Evolutionary conservation across 2,113 vertebrate species (phyloP).

Genomic region (Alligator mississippiensis): DNA sequence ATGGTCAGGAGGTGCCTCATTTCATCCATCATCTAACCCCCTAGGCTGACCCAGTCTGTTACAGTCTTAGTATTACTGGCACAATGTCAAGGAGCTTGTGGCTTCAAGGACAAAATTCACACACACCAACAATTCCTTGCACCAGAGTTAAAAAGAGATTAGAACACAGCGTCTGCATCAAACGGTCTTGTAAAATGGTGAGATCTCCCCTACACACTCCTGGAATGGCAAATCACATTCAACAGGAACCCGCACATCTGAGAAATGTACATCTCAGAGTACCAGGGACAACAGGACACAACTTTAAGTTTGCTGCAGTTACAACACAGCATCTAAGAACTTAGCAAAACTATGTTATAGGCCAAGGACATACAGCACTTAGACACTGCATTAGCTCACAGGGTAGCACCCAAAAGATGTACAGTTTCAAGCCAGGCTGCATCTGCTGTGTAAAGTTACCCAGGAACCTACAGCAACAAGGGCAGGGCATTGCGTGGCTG

Average conservation of each 20-base stretch:
- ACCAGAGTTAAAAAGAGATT: slow-evolving; percentile 27
- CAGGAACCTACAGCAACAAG: slow-evolving; percentile 57
- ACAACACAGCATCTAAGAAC: slow-evolving; percentile 59
- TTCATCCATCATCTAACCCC: neutral
- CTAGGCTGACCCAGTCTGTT: neutral
- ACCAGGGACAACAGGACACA: slow-evolving; percentile 21
- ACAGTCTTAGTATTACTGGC: neutral
- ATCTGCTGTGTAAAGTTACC: slow-evolving; percentile 35
- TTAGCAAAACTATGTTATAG: slow-evolving; percentile 20
- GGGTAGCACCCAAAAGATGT: slow-evolving; percentile 20
- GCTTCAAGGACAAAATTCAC: slow-evolving; percentile 29
- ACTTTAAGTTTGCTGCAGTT: slow-evolving; percentile 53
- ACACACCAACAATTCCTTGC: neutral
- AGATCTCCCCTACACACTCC: neutral
- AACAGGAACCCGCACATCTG: slow-evolving; percentile 30
- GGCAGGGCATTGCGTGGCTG: slow-evolving; percentile 49
- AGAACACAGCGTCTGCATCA: slow-evolving; percentile 12
- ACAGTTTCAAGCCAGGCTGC: slow-evolving; percentile 52
- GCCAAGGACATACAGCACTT: slow-evolving; percentile 42
- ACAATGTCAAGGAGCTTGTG: slow-evolving; percentile 36
- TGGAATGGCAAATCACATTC: slow-evolving; percentile 16
- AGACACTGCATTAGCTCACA: slow-evolving; percentile 12
- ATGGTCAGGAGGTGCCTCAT: neutral
- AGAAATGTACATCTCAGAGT: neutral
- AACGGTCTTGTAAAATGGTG: neutral